A percentile compares a stretch with the other conserved stretches of the same genome.
phyloP scores from a whole-genome alignment of 2,797 vertebrate genomes.

The Coluber constrictor region DNA sequence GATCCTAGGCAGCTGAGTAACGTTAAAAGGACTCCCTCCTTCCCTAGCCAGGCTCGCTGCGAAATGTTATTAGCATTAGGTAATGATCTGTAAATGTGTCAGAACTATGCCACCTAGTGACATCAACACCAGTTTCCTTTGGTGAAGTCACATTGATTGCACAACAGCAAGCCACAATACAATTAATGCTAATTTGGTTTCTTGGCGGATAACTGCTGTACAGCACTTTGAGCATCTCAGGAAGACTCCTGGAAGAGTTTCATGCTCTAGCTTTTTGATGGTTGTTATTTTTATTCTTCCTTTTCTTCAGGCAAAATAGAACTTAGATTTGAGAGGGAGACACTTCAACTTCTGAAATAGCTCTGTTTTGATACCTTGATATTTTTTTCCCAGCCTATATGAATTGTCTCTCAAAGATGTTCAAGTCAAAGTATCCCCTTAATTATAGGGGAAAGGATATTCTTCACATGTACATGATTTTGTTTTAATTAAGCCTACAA shows the following conservation, averaged over 20 bases:
- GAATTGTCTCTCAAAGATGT: not conserved
- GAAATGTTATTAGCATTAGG: slow-evolving; percentile 68
- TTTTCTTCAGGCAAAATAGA: not conserved
- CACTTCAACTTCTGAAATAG: not conserved
- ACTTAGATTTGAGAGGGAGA: not conserved
- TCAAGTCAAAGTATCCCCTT: not conserved
- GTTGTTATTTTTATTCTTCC: not conserved
- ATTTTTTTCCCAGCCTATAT: not conserved
- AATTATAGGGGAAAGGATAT: not conserved
- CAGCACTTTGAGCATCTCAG: slow-evolving; percentile 40
- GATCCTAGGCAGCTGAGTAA: slow-evolving; percentile 58
- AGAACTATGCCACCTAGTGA: slow-evolving; percentile 80
- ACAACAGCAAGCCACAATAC: slow-evolving; percentile 66
- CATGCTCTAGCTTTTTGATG: slow-evolving; percentile 2
- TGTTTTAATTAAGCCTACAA: not conserved
- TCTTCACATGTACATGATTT: not conserved
- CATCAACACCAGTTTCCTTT: slow-evolving; percentile 61
- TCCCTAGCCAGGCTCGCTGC: slow-evolving; percentile 51
- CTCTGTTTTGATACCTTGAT: not conserved
- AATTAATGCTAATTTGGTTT: slow-evolving; percentile 77
- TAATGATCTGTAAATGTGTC: slow-evolving; percentile 78
- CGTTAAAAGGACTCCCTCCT: slow-evolving; percentile 43
- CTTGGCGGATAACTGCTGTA: slow-evolving; percentile 48
- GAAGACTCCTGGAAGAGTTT: slow-evolving; percentile 25
- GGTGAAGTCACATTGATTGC: slow-evolving; percentile 68